Percentiles rank a stretch among this genome's conserved stretches.
phyloP scores from a whole-genome alignment of 2,888 invertebrate genomes.

The Lithophane ornitopus region DNA sequence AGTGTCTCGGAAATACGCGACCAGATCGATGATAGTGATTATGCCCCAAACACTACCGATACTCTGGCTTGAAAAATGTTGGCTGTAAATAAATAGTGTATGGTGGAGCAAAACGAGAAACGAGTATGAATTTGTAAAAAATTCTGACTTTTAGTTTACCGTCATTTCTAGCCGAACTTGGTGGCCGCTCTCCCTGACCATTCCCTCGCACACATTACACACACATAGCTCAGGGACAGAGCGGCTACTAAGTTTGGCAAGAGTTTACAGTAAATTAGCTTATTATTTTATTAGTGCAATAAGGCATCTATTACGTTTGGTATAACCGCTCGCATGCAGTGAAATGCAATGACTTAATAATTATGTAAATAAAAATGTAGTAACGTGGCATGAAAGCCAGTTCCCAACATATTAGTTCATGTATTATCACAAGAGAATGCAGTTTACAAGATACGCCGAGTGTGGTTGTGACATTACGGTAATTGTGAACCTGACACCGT shows the following conservation, averaged over 20 bases:
- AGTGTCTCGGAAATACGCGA: no score
- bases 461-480: constrained; percentile 37
- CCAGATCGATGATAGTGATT: background rate
- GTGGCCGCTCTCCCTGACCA: no score
- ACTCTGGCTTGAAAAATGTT: background rate
- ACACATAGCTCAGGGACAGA: no score
- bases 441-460: background rate
- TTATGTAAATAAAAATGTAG: constrained; percentile 60
- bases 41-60: background rate
- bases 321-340: constrained; percentile 68
- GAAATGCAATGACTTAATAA: constrained; percentile 71
- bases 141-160: no score
- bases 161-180: no score
- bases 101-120: background rate
- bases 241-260: no score
- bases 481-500: constrained; percentile 10
- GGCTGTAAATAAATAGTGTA: background rate
- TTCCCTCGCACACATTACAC: no score
- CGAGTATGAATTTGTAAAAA: no score
- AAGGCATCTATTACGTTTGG: constrained; percentile 80
- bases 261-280: constrained; percentile 70
- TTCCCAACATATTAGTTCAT: background rate
- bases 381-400: background rate
- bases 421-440: constrained; percentile 18
- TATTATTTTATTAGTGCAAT: constrained; percentile 87